A percentile compares a stretch with the other conserved stretches of the same genome.
These are phyloP conservation scores for Paramormyrops hopkinsi DNA, from an alignment of 2,797 vertebrate species.

Conservation along the genomic window DNA sequence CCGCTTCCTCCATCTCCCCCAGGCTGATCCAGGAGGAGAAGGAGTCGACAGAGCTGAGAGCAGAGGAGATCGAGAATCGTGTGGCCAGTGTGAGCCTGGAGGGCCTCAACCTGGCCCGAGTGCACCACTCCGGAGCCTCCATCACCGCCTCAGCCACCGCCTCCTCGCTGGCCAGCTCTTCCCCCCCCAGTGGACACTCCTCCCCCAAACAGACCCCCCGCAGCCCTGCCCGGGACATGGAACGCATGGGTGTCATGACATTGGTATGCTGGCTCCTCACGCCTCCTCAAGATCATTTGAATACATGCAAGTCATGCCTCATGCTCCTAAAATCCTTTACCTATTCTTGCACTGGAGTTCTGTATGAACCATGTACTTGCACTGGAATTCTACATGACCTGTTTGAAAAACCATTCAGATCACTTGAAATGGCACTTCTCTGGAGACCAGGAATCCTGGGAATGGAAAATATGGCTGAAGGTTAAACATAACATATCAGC, in stretches of 20 bases:
- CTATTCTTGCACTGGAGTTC: neutral
- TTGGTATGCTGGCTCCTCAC: slow-evolving; percentile 65
- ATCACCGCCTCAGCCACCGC: slow-evolving; percentile 94
- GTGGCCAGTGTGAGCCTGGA: slow-evolving; percentile 95
- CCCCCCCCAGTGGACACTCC: slow-evolving; percentile 93
- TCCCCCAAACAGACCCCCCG: slow-evolving; percentile 91
- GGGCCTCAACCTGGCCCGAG: slow-evolving; percentile 88
- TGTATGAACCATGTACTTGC: neutral
- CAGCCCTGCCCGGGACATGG: slow-evolving; percentile 91
- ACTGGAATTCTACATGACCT: neutral
- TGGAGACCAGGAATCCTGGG: neutral
- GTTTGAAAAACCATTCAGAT: neutral
- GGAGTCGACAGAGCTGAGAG: slow-evolving; percentile 92
- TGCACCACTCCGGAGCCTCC: slow-evolving; percentile 85
- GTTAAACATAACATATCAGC: neutral
- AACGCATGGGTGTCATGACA: slow-evolving; percentile 97
- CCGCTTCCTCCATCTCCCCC: neutral
- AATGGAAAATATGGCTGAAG: neutral
- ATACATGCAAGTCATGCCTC: neutral
- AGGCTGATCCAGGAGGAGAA: slow-evolving; percentile 99
- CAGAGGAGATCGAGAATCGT: slow-evolving; percentile 95
- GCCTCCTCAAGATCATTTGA: neutral
- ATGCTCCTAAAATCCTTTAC: neutral
- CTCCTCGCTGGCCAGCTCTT: slow-evolving; percentile 90
- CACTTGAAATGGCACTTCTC: neutral